Percentiles rank a stretch among this genome's conserved stretches.
Conservation (phyloP, 2,888 invertebrate genomes). For the Drosophila acutilabella region DNA sequence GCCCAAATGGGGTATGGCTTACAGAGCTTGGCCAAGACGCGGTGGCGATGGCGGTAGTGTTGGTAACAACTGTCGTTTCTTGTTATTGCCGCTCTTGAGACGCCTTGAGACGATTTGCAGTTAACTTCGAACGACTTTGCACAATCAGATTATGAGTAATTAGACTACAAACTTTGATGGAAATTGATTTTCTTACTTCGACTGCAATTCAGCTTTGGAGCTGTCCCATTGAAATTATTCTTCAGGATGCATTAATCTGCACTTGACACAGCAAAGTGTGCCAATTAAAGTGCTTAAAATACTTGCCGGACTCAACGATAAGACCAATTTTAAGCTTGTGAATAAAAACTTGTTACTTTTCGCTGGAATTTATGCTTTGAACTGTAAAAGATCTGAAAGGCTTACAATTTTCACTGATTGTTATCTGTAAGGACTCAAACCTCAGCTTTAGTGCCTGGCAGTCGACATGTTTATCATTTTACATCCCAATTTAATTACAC, state of each 20-base stretch:
- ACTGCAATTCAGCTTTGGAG: not conserved
- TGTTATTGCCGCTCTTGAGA: not conserved
- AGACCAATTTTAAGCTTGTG: too few relatives aligned
- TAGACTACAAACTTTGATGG: not conserved
- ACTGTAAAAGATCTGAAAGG: too few relatives aligned
- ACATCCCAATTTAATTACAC: not conserved
- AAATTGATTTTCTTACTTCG: constrained; percentile 5
- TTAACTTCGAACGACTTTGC: constrained; percentile 15
- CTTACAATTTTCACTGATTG: too few relatives aligned
- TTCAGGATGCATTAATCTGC: not conserved
- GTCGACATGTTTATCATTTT: not conserved
- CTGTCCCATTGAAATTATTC: not conserved
- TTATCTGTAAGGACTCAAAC: too few relatives aligned
- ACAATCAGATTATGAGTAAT: constrained; percentile 44
- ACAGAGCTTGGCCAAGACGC: not conserved
- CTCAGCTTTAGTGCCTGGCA: too few relatives aligned
- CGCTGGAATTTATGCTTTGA: too few relatives aligned
- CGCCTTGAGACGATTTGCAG: constrained; percentile 3
- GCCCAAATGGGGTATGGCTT: not conserved
- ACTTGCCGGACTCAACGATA: not conserved
- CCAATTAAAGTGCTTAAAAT: not conserved
- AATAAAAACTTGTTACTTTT: too few relatives aligned
- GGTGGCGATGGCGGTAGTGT: not conserved
- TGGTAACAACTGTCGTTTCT: not conserved
- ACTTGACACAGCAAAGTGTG: not conserved